Percentiles rank a stretch among this genome's conserved stretches.
These are phyloP conservation scores for Petrolisthes cinctipes DNA, from an alignment of 2,888 invertebrate genomes.

Conservation along the genomic window DNA sequence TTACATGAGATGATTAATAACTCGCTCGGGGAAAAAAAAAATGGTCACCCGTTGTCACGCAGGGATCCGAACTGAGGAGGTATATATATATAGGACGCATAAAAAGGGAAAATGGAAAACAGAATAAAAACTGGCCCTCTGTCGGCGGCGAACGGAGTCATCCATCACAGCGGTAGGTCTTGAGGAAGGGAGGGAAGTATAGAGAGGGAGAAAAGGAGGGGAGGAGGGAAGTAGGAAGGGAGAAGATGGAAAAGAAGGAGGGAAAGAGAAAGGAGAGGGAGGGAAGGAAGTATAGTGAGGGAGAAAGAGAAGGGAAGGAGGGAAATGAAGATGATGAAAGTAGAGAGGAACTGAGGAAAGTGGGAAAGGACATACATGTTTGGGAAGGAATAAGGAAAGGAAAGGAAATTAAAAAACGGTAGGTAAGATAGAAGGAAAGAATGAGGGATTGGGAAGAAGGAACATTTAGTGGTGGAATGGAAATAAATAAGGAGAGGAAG, in stretches of 20 bases:
- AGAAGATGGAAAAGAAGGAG: background rate
- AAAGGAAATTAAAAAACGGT: background rate
- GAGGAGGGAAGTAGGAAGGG: background rate
- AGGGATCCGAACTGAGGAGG: background rate
- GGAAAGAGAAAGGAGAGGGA: background rate
- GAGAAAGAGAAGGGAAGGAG: background rate
- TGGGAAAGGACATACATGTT: background rate
- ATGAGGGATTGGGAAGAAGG: background rate
- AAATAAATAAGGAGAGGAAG: background rate
- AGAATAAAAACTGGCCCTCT: slow-evolving; percentile 34
- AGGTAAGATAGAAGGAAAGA: background rate
- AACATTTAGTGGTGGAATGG: background rate
- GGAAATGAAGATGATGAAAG: background rate
- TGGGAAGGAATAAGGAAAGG: background rate
- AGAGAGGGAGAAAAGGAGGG: background rate
- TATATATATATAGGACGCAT: background rate
- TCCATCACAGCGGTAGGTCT: slow-evolving; percentile 19
- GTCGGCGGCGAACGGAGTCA: slow-evolving; percentile 46
- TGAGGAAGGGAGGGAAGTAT: background rate
- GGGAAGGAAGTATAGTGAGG: background rate
- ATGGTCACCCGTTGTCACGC: background rate
- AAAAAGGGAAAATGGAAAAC: background rate
- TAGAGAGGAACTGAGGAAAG: background rate
- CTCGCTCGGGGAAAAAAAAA: background rate
- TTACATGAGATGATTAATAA: slow-evolving; percentile 7